Base-by-base conservation (phyloP, 1,140 invertebrate species). In the Aphaenogaster rudis region DNA sequence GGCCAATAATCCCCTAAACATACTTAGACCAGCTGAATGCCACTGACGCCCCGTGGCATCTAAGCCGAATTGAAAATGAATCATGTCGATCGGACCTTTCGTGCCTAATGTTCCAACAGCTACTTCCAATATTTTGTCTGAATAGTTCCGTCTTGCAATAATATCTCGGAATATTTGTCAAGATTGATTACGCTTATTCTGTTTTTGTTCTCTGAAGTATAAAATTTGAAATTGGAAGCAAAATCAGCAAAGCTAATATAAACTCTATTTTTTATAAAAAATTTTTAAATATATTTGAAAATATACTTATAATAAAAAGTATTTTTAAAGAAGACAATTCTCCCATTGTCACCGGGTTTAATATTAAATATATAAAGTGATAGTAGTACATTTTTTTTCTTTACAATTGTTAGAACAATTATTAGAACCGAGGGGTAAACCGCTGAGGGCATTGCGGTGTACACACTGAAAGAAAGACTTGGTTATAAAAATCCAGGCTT, bases 1-100 rank as follows among this genome's bases (percentile, higher is more conserved):
- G 88, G 88, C 91, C 92, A 92, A 94, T 94, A 93, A 93, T 94
- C 91, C 91, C 88, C 89, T 89, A 90, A 93, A 91, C 88, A 90
- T 91, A 90, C 87, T 90, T 88, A 87, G 85, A 86, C 88, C 87
- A 88, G 77, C 67, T 69, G 88, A 89, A 89, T 89, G 88, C 88
- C 86, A 84, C 77, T 86, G 85, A 86, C 85, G 85, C 59, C 45
- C 74, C 52, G 80, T 87, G 72, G 71, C 86, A 77, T 87, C 66
- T 78, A 89, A 84, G 86, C 72, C 57, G 78, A 87, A 89, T 89
- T 87, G 86, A 87, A 88, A 88, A 88, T 88, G 77, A 88, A 88
- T 88, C 84, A 81, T 81, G 64, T 85, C 64, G 84, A 79, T 79
- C 72, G 87, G 57, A 74, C 52, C 52, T 71, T 88, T 69, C 87